Conservation (phyloP, 2,797 vertebrate genomes). For the Peromyscus attwateri region DNA sequence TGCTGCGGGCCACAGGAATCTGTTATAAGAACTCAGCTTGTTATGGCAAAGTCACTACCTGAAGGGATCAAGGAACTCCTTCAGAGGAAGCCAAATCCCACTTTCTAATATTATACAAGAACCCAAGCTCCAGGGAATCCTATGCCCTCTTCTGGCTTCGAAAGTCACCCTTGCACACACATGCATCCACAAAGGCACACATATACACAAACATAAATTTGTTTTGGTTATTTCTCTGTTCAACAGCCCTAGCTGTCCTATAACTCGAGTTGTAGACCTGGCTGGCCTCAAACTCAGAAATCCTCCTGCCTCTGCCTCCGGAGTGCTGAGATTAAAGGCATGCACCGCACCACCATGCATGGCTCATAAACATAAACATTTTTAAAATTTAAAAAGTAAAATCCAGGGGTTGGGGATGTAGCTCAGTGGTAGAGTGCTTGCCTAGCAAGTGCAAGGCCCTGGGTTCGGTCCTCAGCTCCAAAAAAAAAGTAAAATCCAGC, state of each 20-base stretch:
- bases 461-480: no score
- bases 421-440: no score
- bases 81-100: no score
- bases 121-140: not conserved
- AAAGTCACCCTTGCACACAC: not conserved
- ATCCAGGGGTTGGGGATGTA: not conserved
- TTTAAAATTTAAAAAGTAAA: not conserved
- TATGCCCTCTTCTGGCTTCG: not conserved
- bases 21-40: no score
- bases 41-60: no score
- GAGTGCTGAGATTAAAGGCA: not conserved
- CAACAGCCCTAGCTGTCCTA: not conserved
- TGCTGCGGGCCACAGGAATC: no score
- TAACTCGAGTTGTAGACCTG: not conserved
- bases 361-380: not conserved
- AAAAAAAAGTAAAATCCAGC: not conserved
- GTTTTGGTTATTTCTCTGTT: not conserved
- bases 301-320: not conserved
- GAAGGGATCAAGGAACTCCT: no score
- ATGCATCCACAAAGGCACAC: not conserved
- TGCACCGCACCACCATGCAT: not conserved
- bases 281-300: not conserved
- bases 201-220: not conserved
- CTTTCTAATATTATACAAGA: no score
- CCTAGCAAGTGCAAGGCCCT: no score